Base-by-base conservation (phyloP, 2,113 vertebrate species). In the Pipa parva region DNA sequence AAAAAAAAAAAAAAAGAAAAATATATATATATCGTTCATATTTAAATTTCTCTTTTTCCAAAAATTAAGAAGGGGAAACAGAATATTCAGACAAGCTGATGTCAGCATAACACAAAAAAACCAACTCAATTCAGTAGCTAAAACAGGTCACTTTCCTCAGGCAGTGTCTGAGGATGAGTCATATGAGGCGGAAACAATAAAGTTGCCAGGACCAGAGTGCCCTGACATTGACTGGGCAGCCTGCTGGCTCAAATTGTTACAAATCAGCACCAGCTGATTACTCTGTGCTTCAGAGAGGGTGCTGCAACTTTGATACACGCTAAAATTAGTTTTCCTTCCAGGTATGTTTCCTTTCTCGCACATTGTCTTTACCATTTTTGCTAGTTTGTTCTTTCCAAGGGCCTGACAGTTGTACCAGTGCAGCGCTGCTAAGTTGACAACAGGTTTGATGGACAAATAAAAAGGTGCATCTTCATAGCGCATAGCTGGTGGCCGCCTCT, bases 361-460 rank as follows among this genome's bases (percentile, higher is more conserved):
- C 91, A 92, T 92, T 0, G 89, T 92, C 81, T 92, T 92, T 71
- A 92, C 91, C 90, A 92, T 92, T 82, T 92, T 92, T 73, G 91
- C 90, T 61, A 92, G 80, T 74, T 92, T 92, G 74, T 92, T 92
- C 78, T 92, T 92, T 62, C 91, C 91, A 3, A 92, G 85, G 28
- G 91, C 90, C 65, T 92, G 90, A 74, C 91, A 91, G 11, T 92
- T 92, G 81, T 92, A 92, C 90, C 91, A 92, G 29, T 92, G 90
- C 21, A 92, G 87, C 0, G 91, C 89, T 0, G 91, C 91, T 77
- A 92, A 54, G 76, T 92, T 92, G 66, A 92, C 90, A 0, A 92
- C 91, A 0, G 91, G 90, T 63, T 92, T 92, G 76, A 92, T 92
- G 71, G 91, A 92, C 63, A 92, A 52, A 72, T 92, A 92, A 20